These are phyloP conservation scores for Chamaea fasciata DNA, from an alignment of 2,113 vertebrate genomes.

Conservation along the genomic window DNA sequence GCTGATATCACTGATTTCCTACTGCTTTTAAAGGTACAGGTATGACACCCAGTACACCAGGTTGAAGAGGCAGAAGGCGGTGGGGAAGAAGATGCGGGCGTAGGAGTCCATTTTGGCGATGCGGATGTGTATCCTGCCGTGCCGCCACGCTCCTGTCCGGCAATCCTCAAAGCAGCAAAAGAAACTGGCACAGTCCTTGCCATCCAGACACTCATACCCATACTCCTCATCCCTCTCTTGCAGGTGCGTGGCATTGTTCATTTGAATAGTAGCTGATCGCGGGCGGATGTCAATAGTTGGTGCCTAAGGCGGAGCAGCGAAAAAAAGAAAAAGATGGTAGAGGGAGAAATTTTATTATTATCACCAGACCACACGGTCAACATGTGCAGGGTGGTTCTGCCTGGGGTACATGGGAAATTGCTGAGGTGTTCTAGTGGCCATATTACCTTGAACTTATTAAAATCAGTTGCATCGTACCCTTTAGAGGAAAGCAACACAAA, in stretches of 20 bases:
- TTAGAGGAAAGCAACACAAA: slow-evolving; percentile 58
- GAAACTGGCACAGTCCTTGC: slow-evolving; percentile 99
- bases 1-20: slow-evolving; percentile 37
- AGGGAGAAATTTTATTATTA: neutral
- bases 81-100: slow-evolving; percentile 96
- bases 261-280: slow-evolving; percentile 96
- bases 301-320: slow-evolving; percentile 72
- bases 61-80: slow-evolving; percentile 96
- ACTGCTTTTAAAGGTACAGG: slow-evolving; percentile 86
- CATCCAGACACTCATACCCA: slow-evolving; percentile 96
- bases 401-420: slow-evolving; percentile 19
- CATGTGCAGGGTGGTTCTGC: slow-evolving; percentile 38
- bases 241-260: slow-evolving; percentile 99
- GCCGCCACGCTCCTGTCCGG: slow-evolving; percentile 94
- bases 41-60: slow-evolving; percentile 99
- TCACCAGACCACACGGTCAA: neutral
- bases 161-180: slow-evolving; percentile 99
- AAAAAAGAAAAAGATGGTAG: neutral
- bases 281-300: slow-evolving; percentile 98
- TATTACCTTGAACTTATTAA: slow-evolving; percentile 2
- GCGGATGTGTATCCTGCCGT: slow-evolving; percentile 95
- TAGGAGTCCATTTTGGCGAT: slow-evolving; percentile 98
- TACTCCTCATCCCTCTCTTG: slow-evolving; percentile 97
- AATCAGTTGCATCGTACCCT: neutral
- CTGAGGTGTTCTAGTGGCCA: slow-evolving; percentile 37